These are phyloP conservation scores for Peribatodes rhomboidaria DNA, from an alignment of 2,888 invertebrate species.

Conservation along the genomic window DNA sequence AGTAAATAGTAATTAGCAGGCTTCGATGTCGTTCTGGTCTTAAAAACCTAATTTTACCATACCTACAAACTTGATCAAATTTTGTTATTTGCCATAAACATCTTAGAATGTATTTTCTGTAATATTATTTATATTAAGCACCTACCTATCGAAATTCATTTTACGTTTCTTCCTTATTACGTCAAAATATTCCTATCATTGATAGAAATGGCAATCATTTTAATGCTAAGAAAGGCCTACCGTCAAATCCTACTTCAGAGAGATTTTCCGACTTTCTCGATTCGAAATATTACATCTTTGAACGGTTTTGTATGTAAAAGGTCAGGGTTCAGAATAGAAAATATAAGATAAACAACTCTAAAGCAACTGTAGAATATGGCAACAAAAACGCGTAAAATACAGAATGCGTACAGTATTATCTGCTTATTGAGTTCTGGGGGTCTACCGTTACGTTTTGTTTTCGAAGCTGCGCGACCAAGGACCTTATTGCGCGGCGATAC, in stretches of 20 bases:
- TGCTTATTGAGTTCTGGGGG: not conserved
- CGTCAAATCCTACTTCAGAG: slow-evolving; percentile 23
- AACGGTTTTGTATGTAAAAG: slow-evolving; percentile 40
- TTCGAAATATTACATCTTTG: slow-evolving; percentile 32
- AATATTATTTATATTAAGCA: too few species aligned
- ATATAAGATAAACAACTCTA: not conserved
- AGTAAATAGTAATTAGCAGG: too few species aligned
- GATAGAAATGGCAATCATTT: slow-evolving; percentile 26
- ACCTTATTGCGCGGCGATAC: too few species aligned
- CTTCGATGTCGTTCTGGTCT: too few species aligned
- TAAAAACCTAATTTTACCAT: too few species aligned
- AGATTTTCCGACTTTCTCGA: slow-evolving; percentile 15
- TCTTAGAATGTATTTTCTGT: too few species aligned
- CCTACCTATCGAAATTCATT: not conserved
- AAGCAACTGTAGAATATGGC: not conserved
- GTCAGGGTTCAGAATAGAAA: slow-evolving; percentile 20
- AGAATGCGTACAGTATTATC: too few species aligned
- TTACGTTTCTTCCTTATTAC: not conserved
- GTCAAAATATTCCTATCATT: slow-evolving; percentile 12
- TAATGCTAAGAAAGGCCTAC: slow-evolving; percentile 15
- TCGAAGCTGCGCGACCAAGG: too few species aligned
- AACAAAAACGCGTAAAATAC: too few species aligned
- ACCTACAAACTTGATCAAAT: too few species aligned
- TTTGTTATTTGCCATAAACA: too few species aligned
- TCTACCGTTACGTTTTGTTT: too few species aligned